These are phyloP conservation scores for Aegotheles bennettii DNA, from an alignment of 2,113 vertebrate genomes.

Conservation along the genomic window DNA sequence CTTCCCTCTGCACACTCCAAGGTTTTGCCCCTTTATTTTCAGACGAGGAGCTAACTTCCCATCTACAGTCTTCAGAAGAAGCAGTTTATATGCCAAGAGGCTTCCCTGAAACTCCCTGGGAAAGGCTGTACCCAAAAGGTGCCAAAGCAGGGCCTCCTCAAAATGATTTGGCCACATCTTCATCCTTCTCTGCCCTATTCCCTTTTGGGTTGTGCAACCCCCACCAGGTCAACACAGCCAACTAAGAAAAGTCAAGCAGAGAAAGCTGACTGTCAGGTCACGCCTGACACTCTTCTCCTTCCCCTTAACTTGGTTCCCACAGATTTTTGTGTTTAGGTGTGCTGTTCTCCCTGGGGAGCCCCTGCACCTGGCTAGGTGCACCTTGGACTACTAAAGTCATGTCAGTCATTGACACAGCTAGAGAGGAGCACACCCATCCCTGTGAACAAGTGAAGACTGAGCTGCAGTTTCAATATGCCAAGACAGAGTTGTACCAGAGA, in stretches of 20 bases:
- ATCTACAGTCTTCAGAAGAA: not conserved
- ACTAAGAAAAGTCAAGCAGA: not conserved
- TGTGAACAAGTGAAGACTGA: not conserved
- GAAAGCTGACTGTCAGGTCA: not conserved
- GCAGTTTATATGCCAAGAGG: not conserved
- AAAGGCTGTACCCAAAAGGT: not conserved
- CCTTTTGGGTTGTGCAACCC: not conserved
- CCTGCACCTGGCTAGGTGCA: not conserved
- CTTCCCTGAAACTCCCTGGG: not conserved
- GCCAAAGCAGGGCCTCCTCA: not conserved
- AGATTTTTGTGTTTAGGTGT: not conserved
- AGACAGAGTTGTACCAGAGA: not conserved
- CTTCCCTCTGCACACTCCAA: rapidly evolving
- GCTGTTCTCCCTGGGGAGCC: not conserved
- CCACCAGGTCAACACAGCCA: not conserved
- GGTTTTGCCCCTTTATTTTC: not conserved
- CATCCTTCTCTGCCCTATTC: not conserved
- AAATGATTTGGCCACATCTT: not conserved
- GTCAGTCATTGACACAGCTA: not conserved
- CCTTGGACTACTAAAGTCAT: not conserved
- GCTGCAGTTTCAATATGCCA: not conserved
- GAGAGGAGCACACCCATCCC: not conserved
- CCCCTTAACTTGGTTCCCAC: not conserved
- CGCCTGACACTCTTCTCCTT: not conserved
- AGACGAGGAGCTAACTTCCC: not conserved